Evolutionary conservation across 2,113 vertebrate species (phyloP).

Genomic region (Oreochromis niloticus): DNA sequence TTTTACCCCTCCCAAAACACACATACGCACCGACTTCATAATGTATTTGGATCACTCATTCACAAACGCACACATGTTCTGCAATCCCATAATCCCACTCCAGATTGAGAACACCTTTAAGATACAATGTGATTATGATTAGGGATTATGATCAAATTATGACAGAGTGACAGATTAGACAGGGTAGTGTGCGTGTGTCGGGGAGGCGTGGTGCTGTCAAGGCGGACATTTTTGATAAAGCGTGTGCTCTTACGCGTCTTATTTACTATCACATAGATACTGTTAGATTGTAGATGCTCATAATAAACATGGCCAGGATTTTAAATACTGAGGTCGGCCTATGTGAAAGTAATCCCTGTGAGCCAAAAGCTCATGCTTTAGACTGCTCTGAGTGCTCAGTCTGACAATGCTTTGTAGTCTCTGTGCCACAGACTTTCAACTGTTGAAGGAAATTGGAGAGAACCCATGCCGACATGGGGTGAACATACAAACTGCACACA

Average conservation of each 20-base stretch:
- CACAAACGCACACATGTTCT: slow-evolving; percentile 37
- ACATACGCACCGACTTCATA: not conserved
- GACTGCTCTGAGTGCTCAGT: not conserved
- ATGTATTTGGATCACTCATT: slow-evolving; percentile 46
- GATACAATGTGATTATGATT: slow-evolving; percentile 69
- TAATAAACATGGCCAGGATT: not conserved
- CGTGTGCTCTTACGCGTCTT: not conserved
- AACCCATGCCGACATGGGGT: not conserved
- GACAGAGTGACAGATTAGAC: slow-evolving; percentile 59
- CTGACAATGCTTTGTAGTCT: not conserved
- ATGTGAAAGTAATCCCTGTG: not conserved
- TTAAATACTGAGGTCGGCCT: not conserved
- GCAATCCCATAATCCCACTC: slow-evolving; percentile 73
- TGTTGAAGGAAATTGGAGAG: not conserved
- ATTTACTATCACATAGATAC: not conserved
- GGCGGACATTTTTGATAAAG: not conserved
- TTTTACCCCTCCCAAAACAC: not conserved
- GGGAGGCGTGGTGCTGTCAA: not conserved
- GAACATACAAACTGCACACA: not conserved
- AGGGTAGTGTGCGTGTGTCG: not conserved
- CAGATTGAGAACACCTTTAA: slow-evolving; percentile 80
- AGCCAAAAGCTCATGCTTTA: not conserved
- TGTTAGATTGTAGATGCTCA: not conserved
- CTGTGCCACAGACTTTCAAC: not conserved
- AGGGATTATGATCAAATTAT: slow-evolving; percentile 67